Base-by-base conservation (phyloP, 2,113 vertebrate genomes). In the Myrmophylax atrothorax region DNA sequence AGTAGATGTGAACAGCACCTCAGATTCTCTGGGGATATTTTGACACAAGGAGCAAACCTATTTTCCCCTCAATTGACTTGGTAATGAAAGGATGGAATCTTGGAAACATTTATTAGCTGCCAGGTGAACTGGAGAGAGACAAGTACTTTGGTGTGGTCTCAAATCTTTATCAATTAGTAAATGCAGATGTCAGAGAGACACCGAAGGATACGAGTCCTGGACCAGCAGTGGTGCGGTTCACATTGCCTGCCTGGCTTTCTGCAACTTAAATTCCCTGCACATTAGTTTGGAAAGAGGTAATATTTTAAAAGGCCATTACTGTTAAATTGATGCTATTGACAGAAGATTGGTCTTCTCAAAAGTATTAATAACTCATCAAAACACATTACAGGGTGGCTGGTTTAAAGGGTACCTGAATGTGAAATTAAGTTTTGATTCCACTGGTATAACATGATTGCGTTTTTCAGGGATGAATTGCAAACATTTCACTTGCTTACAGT, bases 231-330 rank as follows among this genome's bases (percentile, higher is more conserved):
- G 44, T 35, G 55, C 53, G 18, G 33, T 62, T 90, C 28, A 5
- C 1, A 6, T 86, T 25, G 46, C 31, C 59, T 66, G 29, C 33
- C 53, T 35, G 37, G 2, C n/a, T 80, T 96, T 73, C 85, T 80
- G 77, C 83, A 81, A 3, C 53, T 68, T 68, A 35, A 70, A 87
- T 77, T 59, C 55, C 58, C 58, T 55, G 38, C 52, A 6, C 37
- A 9, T 58, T n/a, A 23, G 5, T 64, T 80, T 83, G 67, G n/a
- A 47, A 52, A 52, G 85, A 75, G 47, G 46, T 76, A 56, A 75
- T 94, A 77, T 68, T 95, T 94, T 80, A 77, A 94, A 94, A 96
- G 94, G 25, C 44, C 52, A 88, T 96, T 84, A 62, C 28, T 86
- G 62, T 52, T 76, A 52, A 94, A 86, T 96, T 9, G 1, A 62